Conservation (phyloP, 1,140 invertebrate genomes). For the Drosophila kohkoa region DNA sequence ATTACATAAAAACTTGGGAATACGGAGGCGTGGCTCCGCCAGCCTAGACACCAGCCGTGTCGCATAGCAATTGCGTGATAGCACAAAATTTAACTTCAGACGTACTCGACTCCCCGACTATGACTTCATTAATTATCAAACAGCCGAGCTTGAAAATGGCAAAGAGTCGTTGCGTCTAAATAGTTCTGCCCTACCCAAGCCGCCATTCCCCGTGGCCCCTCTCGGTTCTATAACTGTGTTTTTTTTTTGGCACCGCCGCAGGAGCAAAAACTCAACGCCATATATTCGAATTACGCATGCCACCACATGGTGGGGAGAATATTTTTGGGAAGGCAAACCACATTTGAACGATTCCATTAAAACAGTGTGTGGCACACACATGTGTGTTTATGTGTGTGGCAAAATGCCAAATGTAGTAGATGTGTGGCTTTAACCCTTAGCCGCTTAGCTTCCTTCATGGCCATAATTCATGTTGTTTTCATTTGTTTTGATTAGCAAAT, state of each 20-base stretch:
- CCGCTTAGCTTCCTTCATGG: slow-evolving; percentile 28
- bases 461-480: slow-evolving; percentile 80
- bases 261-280: slow-evolving; percentile 52
- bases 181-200: slow-evolving; percentile 48
- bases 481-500: slow-evolving; percentile 83
- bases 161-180: slow-evolving; percentile 44
- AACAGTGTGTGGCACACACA: slow-evolving; percentile 51
- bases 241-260: not conserved
- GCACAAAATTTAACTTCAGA: slow-evolving; percentile 77
- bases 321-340: slow-evolving; percentile 26
- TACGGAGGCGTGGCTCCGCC: slow-evolving; percentile 61
- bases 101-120: slow-evolving; percentile 45
- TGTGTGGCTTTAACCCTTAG: slow-evolving; percentile 75
- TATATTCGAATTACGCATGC: slow-evolving; percentile 77
- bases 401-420: slow-evolving; percentile 41
- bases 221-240: not conserved
- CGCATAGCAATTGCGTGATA: slow-evolving; percentile 73
- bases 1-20: slow-evolving; percentile 80
- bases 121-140: slow-evolving; percentile 83
- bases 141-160: slow-evolving; percentile 59
- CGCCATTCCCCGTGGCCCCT: not conserved
- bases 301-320: slow-evolving; percentile 31
- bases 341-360: slow-evolving; percentile 76
- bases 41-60: slow-evolving; percentile 35
- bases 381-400: slow-evolving; percentile 11